These are phyloP conservation scores for Boulengeromyrus knoepffleri DNA, from an alignment of 2,113 vertebrate species.

Conservation along the genomic window DNA sequence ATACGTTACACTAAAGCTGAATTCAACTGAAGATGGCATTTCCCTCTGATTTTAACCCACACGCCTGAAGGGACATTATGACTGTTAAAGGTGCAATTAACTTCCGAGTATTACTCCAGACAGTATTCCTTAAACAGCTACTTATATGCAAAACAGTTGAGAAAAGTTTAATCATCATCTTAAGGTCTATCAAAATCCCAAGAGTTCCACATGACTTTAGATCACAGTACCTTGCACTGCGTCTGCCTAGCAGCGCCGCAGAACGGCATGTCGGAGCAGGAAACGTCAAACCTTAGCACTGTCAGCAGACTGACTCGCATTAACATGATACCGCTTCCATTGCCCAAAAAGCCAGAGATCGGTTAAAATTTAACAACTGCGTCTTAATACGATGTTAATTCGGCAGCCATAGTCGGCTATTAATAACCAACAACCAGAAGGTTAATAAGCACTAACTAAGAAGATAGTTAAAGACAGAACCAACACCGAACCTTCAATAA, in stretches of 20 bases:
- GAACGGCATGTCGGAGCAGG: background rate
- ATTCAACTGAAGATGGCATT: background rate
- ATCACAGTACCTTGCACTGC: background rate
- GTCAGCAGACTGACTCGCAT: background rate
- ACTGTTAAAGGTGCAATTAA: background rate
- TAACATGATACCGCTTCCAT: background rate
- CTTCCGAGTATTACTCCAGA: background rate
- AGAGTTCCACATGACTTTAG: background rate
- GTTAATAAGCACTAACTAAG: background rate
- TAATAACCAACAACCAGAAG: background rate
- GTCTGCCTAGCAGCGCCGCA: background rate
- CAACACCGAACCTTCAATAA: background rate
- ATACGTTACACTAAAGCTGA: background rate
- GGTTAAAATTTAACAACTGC: background rate
- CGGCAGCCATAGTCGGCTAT: background rate
- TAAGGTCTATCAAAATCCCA: background rate
- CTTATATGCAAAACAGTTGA: background rate
- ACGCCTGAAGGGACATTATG: background rate
- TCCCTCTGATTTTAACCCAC: background rate
- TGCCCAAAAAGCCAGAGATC: background rate
- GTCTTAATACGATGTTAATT: background rate
- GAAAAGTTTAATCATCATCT: background rate
- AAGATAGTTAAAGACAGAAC: background rate
- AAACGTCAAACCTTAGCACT: background rate
- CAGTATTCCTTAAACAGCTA: background rate